Evolutionary conservation across 1,140 invertebrate species (phyloP).

Genomic region (Oppia nitens): DNA sequence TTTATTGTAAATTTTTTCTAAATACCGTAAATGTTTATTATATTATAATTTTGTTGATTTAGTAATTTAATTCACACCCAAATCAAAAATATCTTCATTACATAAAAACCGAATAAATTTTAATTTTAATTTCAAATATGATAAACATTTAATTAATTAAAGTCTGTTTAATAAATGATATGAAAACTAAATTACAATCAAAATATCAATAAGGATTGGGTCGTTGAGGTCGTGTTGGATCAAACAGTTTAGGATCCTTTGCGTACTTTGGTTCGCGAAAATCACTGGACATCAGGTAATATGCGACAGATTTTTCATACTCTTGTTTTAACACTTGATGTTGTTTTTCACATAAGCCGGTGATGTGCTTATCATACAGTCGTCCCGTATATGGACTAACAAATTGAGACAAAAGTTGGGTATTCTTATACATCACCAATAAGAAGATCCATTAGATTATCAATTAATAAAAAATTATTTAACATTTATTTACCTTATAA

Average conservation of each 20-base stretch:
- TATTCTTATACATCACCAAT: no score
- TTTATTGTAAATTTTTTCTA: no score
- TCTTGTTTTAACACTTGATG: conserved; percentile 49
- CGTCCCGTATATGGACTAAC: conserved; percentile 78
- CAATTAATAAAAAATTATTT: conserved; percentile 3
- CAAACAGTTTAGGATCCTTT: conserved; percentile 15
- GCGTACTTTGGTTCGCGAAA: conserved; percentile 11
- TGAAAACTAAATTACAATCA: background rate
- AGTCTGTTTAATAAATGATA: background rate
- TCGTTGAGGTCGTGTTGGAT: conserved; percentile 12
- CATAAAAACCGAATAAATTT: no score
- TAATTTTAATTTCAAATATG: no score
- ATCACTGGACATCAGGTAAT: conserved; percentile 30
- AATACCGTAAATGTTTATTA: no score
- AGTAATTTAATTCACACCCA: no score
- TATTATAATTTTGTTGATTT: no score
- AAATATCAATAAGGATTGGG: conserved; percentile 14
- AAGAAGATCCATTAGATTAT: no score
- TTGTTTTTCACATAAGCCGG: conserved; percentile 56
- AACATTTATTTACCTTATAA: conserved; percentile 44
- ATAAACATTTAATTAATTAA: background rate
- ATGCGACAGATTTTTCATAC: conserved; percentile 49
- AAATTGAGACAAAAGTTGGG: conserved; percentile 77
- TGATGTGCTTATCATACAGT: conserved; percentile 78
- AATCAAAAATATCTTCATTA: no score